Conservation (phyloP, 2,888 invertebrate species). For the Troides oblongomaculatus region DNA sequence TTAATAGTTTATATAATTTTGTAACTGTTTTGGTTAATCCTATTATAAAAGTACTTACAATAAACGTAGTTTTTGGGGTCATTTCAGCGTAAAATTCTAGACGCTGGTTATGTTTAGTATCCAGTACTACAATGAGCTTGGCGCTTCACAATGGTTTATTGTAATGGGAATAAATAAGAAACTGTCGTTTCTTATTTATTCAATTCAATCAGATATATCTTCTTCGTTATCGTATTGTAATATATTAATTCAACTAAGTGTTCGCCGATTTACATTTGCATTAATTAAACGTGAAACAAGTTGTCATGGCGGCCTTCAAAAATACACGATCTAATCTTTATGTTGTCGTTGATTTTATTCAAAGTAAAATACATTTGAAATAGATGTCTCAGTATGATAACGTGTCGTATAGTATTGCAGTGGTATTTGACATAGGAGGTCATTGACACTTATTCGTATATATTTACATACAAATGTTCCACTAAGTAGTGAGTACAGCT, state of each 20-base stretch:
- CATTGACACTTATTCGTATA: conserved; percentile 21
- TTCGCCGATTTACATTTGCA: conserved; percentile 24
- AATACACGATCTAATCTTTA: conserved; percentile 18
- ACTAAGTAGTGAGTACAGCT: neutral
- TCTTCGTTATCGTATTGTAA: conserved; percentile 22
- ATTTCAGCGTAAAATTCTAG: too few species aligned
- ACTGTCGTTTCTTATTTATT: conserved; percentile 17
- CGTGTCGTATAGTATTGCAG: neutral
- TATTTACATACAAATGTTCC: conserved; percentile 17
- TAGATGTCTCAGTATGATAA: conserved; percentile 15
- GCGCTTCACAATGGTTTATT: too few species aligned
- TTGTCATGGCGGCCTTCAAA: conserved; percentile 23
- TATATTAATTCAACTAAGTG: conserved; percentile 23
- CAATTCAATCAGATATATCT: conserved; percentile 22
- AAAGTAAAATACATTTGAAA: conserved; percentile 20
- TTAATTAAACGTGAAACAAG: conserved; percentile 6
- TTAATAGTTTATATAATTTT: too few species aligned
- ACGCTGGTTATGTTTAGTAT: too few species aligned
- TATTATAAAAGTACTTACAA: too few species aligned
- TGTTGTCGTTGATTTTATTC: conserved; percentile 22
- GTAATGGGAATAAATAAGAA: conserved; percentile 7
- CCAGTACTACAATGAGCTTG: too few species aligned
- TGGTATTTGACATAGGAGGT: conserved; percentile 14
- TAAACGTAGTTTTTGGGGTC: too few species aligned
- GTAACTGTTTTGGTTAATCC: too few species aligned